These are phyloP conservation scores for Coccyzus lansbergi DNA, from an alignment of 2,797 vertebrate species.

Conservation along the genomic window DNA sequence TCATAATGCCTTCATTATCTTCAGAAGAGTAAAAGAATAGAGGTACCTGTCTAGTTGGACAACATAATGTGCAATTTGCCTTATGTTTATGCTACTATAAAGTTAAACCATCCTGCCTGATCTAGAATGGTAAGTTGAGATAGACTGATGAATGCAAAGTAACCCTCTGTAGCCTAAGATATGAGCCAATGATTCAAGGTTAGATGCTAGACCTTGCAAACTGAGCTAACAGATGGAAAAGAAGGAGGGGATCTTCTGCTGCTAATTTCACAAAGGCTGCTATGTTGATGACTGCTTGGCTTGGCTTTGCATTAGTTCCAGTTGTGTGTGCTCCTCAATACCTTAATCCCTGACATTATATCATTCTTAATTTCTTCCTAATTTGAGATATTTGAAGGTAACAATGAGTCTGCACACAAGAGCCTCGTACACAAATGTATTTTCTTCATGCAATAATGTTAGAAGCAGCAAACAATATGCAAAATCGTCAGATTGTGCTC, in stretches of 20 bases:
- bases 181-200: background rate
- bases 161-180: background rate
- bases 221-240: background rate
- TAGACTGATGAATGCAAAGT: background rate
- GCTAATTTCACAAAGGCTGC: background rate
- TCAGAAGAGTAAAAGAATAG: background rate
- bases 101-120: background rate
- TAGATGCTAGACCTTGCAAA: background rate
- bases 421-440: background rate
- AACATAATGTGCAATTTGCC: background rate
- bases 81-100: background rate
- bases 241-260: background rate
- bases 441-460: background rate
- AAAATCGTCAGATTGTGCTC: background rate
- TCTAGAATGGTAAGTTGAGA: background rate
- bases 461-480: background rate
- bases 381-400: background rate
- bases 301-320: background rate
- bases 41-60: background rate
- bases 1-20: background rate
- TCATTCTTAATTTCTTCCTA: background rate
- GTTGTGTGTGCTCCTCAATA: background rate
- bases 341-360: background rate
- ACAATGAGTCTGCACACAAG: fast-evolving
- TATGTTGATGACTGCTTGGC: background rate